Evolutionary conservation across 2,888 invertebrate species (phyloP), one percentile per base, ranked within the genome.

Genomic region (Latrodectus elegans): DNA sequence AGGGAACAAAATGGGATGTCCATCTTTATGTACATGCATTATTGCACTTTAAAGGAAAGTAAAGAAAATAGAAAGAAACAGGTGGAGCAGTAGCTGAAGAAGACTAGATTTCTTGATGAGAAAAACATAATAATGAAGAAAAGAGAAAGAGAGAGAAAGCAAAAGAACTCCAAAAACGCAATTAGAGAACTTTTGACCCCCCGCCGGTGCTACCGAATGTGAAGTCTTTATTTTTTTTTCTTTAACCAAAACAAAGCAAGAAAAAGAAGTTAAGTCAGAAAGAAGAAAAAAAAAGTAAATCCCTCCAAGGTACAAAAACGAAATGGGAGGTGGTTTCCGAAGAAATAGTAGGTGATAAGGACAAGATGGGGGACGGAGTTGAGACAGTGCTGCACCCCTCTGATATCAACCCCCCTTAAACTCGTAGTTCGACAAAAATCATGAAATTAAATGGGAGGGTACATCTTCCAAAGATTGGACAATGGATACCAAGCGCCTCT

Each of bases 141-240:
- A 55, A 55, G 55, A 55, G 55, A 55, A 55, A 55, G 6, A 11
- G 55, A 14, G 22, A 76, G 76, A 53, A 81, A 77, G 22, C 71
- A 86, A 72, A 64, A 51, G 64, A 85, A 79, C 71, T 80, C 55
- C 80, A 82, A 88, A 81, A 88, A 88, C 82, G 87, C 87, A 88
- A 88, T 88, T 88, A 88, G 82, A 53, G 87, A 88, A 73, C 87
- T 88, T 78, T 83, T 88, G 87, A 88, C 87, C 85, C 22, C 78
- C 78, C 68, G 73, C 82, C 71, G 73, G 81, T 88, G 87, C 87
- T 88, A 88, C 87, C 68, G 87, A 82, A 88, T 78, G 71, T 70
- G 17, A 51, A 49, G 14, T 55, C 10, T 22, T 15, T 72, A 65
- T 64, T 76, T 76, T 14, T 55, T 55, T 55, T 65, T 17, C 68